Conservation (phyloP, 2,113 vertebrate species). For the Charina bottae region DNA sequence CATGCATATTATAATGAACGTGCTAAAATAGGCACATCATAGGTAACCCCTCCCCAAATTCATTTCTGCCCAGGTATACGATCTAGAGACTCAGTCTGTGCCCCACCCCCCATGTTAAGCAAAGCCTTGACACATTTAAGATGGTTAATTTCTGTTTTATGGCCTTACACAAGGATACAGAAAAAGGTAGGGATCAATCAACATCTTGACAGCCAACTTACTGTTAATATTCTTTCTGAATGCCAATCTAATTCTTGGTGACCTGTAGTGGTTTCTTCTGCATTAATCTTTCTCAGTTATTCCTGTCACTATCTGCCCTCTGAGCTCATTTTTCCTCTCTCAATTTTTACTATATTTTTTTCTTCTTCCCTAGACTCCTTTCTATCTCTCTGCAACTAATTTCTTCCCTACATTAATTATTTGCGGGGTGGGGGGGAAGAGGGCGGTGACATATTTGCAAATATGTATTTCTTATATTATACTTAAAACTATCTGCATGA, state of each 20-base stretch:
- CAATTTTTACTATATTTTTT: not conserved
- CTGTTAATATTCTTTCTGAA: not conserved
- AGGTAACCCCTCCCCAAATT: too few relatives aligned
- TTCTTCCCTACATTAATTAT: not conserved
- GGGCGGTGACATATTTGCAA: not conserved
- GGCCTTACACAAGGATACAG: not conserved
- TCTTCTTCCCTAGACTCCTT: not conserved
- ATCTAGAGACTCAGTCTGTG: too few relatives aligned
- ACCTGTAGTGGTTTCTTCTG: not conserved
- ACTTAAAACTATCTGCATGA: not conserved
- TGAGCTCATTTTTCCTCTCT: not conserved
- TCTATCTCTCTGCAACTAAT: not conserved
- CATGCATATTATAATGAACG: too few relatives aligned
- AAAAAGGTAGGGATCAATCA: not conserved
- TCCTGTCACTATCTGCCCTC: not conserved
- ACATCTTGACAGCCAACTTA: too few relatives aligned
- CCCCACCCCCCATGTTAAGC: not conserved
- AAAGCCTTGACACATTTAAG: not conserved
- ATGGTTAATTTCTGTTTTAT: not conserved
- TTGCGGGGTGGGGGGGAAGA: not conserved
- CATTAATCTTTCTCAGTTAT: not conserved
- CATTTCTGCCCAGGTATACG: too few relatives aligned
- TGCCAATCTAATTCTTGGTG: not conserved
- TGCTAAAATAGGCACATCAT: too few relatives aligned
- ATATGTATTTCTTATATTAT: not conserved